Evolutionary conservation across 1,140 invertebrate species (phyloP), one percentile per base, ranked within the genome.

Genomic region (Nixonia krombeini): DNA sequence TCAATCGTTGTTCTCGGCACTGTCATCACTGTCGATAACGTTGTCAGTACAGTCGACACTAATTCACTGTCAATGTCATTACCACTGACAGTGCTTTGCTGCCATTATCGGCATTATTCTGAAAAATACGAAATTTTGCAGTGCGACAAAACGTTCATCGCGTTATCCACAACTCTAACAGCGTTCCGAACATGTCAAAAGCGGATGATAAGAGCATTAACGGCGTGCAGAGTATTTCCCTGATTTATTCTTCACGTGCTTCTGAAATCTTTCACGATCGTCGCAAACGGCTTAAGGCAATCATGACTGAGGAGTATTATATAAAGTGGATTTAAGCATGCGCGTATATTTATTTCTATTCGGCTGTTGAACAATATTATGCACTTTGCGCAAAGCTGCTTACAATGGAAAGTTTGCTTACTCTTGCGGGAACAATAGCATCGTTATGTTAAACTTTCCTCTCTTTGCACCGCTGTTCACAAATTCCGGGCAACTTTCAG

Each of bases 341-440:
- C n/a, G n/a, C n/a, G n/a, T 6, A 58, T 53, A 29, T 38, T 38
- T 49, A 61, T 61, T 52, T 18, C 42, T 52, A 46, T 59, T 38
- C 51, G 41, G 56, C 61, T 64, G 46, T 57, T 53, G 56, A 44
- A 61, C 61, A 64, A 70, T 62, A 64, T 64, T 57, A 64, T 65
- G 59, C 38, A 70, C 55, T 61, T 57, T 70, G 56, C 40, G 40
- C 28, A 64, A 65, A 70, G 67, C 67, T 52, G 67, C 61, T 70
- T 70, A 70, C 21, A 18, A 18, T 29, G 29, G 31, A 38, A 50
- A 49, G 49, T 69, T 68, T 68, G 49, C 53, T 58, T 68, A 68
- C 29, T 33, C 16, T 52, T 55, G 52, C 53, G 41, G 16, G 49
- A 62, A 69, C 58, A 63, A 69, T 63, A 16, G 49, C 31, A 45